A percentile compares a stretch with the other conserved stretches of the same genome.
These are phyloP conservation scores for Alouatta palliata DNA, from an alignment of 2,113 vertebrate genomes.

Conservation along the genomic window DNA sequence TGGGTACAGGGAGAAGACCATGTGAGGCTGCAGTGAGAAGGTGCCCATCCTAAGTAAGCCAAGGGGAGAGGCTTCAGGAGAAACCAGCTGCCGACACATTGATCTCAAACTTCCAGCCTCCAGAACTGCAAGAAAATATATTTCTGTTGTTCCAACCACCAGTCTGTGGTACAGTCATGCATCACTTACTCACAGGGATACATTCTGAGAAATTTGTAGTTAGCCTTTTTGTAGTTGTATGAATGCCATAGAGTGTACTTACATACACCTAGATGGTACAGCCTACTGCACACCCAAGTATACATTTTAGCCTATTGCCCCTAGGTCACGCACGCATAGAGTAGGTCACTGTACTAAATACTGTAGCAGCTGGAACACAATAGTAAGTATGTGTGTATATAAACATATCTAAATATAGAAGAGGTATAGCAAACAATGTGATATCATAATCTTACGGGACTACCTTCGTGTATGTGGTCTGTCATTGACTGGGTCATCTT, in stretches of 20 bases:
- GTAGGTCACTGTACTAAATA: neutral
- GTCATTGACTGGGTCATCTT: neutral
- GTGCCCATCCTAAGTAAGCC: neutral
- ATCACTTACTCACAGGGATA: neutral
- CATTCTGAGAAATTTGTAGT: neutral
- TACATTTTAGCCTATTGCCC: neutral
- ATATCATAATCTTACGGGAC: neutral
- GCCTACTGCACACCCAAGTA: neutral
- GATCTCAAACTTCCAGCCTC: neutral
- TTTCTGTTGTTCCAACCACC: neutral
- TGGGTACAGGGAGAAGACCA: neutral
- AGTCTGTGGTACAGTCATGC: neutral
- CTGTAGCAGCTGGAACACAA: neutral
- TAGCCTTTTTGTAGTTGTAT: neutral
- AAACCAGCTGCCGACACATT: neutral
- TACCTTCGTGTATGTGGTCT: neutral
- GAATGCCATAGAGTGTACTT: neutral
- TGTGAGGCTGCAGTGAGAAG: neutral
- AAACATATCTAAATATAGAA: neutral
- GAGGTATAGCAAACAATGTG: neutral
- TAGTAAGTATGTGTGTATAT: neutral
- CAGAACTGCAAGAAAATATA: neutral
- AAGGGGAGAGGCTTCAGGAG: neutral
- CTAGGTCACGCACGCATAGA: neutral
- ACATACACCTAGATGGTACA: neutral